Conservation (phyloP, 2,113 vertebrate species). For the Cryptotis parvus region DNA sequence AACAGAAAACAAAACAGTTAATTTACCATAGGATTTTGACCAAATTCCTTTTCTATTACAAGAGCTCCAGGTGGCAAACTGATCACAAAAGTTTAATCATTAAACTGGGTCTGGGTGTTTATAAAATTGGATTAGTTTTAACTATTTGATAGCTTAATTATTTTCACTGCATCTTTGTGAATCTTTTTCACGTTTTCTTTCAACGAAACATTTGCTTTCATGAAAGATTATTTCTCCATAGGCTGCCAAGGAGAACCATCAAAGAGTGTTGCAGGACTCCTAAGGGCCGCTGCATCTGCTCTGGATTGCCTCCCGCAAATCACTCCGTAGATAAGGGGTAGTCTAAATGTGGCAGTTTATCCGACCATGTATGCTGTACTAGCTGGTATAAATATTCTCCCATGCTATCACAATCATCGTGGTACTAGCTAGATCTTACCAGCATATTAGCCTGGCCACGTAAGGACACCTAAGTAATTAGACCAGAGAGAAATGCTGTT, state of each 20-base stretch:
- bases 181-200: constrained; percentile 15
- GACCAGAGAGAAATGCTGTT: no score
- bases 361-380: no score
- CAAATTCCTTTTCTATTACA: background rate
- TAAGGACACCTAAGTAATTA: no score
- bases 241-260: background rate
- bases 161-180: background rate
- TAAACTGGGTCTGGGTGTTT: background rate
- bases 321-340: no score
- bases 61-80: background rate
- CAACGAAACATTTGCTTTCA: background rate
- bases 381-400: no score
- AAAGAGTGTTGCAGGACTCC: no score
- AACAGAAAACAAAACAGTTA: background rate
- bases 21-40: background rate
- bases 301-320: no score
- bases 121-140: constrained; percentile 1
- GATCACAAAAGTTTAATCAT: background rate
- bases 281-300: no score
- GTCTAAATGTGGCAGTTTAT: no score
- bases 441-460: no score
- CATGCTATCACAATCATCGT: no score
- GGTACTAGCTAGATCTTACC: no score
- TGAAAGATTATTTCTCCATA: background rate
- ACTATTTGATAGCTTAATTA: constrained; percentile 4